Evolutionary conservation across 2,113 vertebrate genomes (phyloP).

Genomic region (Melospiza georgiana): DNA sequence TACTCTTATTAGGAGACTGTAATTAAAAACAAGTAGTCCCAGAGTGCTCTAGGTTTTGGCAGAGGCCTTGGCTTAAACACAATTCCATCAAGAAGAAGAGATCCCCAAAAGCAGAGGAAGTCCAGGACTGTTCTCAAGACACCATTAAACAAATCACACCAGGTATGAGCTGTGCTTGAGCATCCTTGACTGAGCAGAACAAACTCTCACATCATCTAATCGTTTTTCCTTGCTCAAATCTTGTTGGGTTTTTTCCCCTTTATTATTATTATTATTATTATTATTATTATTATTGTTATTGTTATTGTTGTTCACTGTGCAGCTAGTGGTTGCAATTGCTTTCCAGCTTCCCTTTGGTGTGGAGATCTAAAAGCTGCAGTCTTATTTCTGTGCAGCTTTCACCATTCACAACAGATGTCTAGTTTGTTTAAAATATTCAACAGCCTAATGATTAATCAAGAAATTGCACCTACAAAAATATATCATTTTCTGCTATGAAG

Average conservation of each 20-base stretch:
- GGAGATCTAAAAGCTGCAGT: background rate
- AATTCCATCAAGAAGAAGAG: background rate
- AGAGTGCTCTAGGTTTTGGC: background rate
- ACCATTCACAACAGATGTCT: conserved; percentile 64
- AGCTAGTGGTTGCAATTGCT: background rate
- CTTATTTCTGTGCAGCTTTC: conserved; percentile 43
- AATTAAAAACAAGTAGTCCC: background rate
- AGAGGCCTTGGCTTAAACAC: background rate
- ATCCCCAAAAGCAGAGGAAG: background rate
- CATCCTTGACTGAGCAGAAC: background rate
- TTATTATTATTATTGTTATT: background rate
- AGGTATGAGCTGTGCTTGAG: background rate
- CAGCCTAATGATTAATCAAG: conserved; percentile 63
- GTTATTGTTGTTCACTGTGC: background rate
- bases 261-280: background rate
- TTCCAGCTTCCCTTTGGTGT: conserved; percentile 44
- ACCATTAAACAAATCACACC: background rate
- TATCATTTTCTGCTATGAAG: background rate
- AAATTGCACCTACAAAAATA: conserved; percentile 56
- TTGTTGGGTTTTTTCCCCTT: fast-evolving
- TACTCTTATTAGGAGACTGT: background rate
- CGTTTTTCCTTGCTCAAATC: background rate
- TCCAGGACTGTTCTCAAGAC: background rate
- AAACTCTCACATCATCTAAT: background rate
- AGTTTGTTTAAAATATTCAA: conserved; percentile 60